phyloP scores from a whole-genome alignment of 2,113 vertebrate genomes.

The Atlantisia rogersi region DNA sequence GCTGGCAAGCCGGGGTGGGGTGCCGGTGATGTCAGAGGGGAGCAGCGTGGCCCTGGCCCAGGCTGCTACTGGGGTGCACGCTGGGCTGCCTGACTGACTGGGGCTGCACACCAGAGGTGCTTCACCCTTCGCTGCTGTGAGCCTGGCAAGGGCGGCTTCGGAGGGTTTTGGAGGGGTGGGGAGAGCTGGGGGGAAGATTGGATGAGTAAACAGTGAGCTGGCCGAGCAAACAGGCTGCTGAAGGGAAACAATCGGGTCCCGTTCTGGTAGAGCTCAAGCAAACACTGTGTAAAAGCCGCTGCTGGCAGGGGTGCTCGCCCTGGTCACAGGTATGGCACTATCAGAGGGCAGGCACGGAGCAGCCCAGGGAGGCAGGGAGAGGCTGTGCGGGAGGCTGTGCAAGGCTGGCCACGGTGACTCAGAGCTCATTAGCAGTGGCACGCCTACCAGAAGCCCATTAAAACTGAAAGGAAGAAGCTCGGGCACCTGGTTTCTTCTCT shows the following conservation, averaged over 20 bases:
- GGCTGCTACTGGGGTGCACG: neutral
- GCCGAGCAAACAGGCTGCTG: neutral
- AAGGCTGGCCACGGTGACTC: conserved; percentile 43
- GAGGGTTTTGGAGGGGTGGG: neutral
- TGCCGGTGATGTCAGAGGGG: neutral
- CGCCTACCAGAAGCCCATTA: conserved; percentile 51
- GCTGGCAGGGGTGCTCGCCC: conserved; percentile 2
- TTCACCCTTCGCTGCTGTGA: neutral
- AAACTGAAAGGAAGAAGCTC: conserved; percentile 42
- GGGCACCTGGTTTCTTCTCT: neutral
- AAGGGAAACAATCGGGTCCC: neutral
- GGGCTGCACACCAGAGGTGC: neutral
- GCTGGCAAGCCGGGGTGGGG: neutral
- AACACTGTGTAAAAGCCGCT: conserved; percentile 19
- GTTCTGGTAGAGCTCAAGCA: conserved; percentile 42
- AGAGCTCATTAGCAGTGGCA: conserved; percentile 33
- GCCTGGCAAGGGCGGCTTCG: neutral
- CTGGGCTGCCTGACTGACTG: neutral
- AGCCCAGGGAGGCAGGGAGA: neutral
- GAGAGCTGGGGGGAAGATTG: neutral
- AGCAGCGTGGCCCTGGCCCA: rapidly evolving
- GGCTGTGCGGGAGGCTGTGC: conserved; percentile 35
- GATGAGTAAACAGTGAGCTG: conserved; percentile 20
- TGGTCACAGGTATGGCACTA: neutral
- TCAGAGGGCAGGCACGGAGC: conserved; percentile 40